Base-by-base conservation (phyloP, 1,140 invertebrate species). In the Homarus americanus region DNA sequence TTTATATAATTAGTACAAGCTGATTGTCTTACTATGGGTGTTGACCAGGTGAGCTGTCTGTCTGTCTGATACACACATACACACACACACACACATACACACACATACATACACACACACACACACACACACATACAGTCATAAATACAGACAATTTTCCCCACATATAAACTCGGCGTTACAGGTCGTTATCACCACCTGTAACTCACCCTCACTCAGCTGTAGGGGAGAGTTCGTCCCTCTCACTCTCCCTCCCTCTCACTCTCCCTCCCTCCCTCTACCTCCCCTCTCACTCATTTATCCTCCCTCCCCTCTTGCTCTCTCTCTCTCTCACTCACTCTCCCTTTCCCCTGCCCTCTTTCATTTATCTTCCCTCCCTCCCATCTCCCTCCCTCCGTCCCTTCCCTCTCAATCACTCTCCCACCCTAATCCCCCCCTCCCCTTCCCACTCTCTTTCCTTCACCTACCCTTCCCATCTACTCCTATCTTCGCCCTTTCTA, bases 261-360 rank as follows among this genome's bases (percentile, higher is more conserved):
- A 15, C 75, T 41, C 75, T 75, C 34, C 75, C 38, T 34, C n/a
- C 36, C 32, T 40, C n/a, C 75, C 32, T 38, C 34, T 40, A 20
- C 20, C 5, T 38, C n/a, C 36, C 17, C 40, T 79, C 20, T 44
- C 0, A 7, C 20, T 44, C 76, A 17, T 24, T 76, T 12, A 12
- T n/a, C 15, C 41, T 32, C 32, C 75, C 34, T 20, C 41, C 34
- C 41, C 17, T 69, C 66, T 84, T 28, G 9, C 32, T 80, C 86
- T 87, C 75, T 41, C 75, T 80, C 76, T 80, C 49, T 78, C 73
- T 66, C 72, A 63, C 73, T 78, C 44, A 38, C 49, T 78, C 82
- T 85, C 40, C 44, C 53, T 40, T 38, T 73, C 40, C 44, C 66
- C 34, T 66, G 72, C 41, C 38, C 82, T 85, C 82, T 73, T 66